These are phyloP conservation scores for Petromus typicus DNA, from an alignment of 2,113 vertebrate genomes.

Conservation along the genomic window DNA sequence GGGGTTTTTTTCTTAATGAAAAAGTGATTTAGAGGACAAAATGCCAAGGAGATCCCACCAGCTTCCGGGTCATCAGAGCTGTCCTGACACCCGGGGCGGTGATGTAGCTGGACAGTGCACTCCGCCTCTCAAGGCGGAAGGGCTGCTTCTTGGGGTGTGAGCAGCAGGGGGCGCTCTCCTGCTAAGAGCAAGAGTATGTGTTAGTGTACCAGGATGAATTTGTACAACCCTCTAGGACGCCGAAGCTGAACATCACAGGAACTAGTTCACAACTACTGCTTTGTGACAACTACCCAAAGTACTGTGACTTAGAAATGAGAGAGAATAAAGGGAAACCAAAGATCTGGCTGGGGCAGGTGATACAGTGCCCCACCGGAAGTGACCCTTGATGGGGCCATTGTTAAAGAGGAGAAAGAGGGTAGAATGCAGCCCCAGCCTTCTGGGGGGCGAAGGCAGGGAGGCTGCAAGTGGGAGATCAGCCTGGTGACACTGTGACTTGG, in stretches of 20 bases:
- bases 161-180: background rate
- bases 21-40: background rate
- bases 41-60: background rate
- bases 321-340: background rate
- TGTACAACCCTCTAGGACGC: background rate
- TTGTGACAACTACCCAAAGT: background rate
- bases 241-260: background rate
- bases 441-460: background rate
- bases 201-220: background rate
- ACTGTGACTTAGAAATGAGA: background rate
- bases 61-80: background rate
- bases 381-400: background rate
- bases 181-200: background rate
- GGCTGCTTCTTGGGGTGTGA: background rate
- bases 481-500: background rate
- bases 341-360: background rate
- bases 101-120: background rate
- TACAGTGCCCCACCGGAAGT: background rate
- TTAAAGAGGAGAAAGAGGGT: background rate
- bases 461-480: background rate
- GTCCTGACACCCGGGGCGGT: background rate
- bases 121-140: background rate
- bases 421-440: background rate
- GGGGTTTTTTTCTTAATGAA: background rate
- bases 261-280: background rate